Percentiles rank a stretch among this genome's conserved stretches.
Conservation (phyloP, 2,888 invertebrate genomes). For the Parelbella ahira region DNA sequence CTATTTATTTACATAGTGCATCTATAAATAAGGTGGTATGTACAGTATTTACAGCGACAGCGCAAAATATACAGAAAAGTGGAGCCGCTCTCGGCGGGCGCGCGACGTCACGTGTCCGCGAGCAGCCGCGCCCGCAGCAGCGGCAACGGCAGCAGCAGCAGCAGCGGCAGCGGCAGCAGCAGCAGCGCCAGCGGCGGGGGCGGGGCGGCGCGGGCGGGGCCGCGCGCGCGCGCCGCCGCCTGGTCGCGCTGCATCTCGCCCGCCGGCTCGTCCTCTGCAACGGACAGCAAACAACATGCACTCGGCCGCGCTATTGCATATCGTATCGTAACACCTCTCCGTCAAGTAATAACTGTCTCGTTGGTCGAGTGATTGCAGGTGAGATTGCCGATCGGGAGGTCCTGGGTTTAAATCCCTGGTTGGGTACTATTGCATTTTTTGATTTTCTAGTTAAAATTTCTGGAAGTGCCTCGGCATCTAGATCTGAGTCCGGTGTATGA, state of each 20-base stretch:
- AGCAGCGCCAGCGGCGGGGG: conserved; percentile 1
- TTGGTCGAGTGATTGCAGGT: too few relatives aligned
- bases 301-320: too few relatives aligned
- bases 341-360: too few relatives aligned
- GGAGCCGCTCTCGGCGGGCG: conserved; percentile 2
- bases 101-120: conserved; percentile 17
- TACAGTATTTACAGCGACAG: conserved; percentile 31
- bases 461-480: too few relatives aligned
- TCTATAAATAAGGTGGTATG: conserved; percentile 28
- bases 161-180: conserved; percentile 9
- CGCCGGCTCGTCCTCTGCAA: conserved; percentile 66
- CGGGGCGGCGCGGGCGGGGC: conserved; percentile 10
- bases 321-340: too few relatives aligned
- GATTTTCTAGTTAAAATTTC: too few relatives aligned
- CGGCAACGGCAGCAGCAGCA: too few relatives aligned
- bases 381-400: too few relatives aligned
- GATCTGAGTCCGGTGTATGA: too few relatives aligned
- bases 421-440: too few relatives aligned
- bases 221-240: conserved; percentile 39
- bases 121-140: too few relatives aligned
- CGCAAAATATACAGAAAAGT: conserved; percentile 23
- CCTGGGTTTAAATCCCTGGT: too few relatives aligned
- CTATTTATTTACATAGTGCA: conserved; percentile 30
- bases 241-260: conserved; percentile 85
- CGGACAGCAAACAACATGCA: neutral